A percentile compares a stretch with the other conserved stretches of the same genome.
Conservation (phyloP, 2,797 vertebrate genomes). For the Mormyrops boulengeri region DNA sequence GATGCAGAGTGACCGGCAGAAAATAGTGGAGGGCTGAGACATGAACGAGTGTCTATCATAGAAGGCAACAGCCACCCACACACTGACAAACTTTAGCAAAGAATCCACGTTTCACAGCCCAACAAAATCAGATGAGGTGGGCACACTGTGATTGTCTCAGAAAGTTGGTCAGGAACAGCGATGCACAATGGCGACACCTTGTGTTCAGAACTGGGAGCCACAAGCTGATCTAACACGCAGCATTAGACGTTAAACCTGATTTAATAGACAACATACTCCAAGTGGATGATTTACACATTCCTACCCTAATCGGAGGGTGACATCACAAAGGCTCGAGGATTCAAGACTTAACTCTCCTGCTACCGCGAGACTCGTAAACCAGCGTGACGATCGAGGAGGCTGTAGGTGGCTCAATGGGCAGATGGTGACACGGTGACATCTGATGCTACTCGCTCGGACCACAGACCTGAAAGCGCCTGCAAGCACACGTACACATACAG, state of each 20-base stretch:
- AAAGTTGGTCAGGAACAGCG: neutral
- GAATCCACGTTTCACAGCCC: neutral
- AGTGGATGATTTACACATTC: neutral
- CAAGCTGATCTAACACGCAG: neutral
- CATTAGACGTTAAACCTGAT: neutral
- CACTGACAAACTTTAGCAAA: neutral
- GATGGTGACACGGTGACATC: neutral
- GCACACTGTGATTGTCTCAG: neutral
- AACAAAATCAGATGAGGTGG: neutral
- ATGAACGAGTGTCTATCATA: neutral
- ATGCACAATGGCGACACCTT: conserved; percentile 21
- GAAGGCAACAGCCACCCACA: neutral
- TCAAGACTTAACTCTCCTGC: neutral
- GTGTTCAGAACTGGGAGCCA: neutral
- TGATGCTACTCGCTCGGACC: neutral
- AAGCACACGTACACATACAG: neutral
- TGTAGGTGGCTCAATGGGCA: neutral
- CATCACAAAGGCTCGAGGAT: neutral
- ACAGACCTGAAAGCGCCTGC: neutral
- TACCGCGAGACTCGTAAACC: neutral
- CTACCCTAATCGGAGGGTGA: neutral
- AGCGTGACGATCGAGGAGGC: neutral
- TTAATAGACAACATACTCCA: neutral
- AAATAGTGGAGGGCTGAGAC: neutral
- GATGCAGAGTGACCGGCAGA: neutral